Conservation (phyloP, 2,888 invertebrate genomes). For the Rutpela maculata region DNA sequence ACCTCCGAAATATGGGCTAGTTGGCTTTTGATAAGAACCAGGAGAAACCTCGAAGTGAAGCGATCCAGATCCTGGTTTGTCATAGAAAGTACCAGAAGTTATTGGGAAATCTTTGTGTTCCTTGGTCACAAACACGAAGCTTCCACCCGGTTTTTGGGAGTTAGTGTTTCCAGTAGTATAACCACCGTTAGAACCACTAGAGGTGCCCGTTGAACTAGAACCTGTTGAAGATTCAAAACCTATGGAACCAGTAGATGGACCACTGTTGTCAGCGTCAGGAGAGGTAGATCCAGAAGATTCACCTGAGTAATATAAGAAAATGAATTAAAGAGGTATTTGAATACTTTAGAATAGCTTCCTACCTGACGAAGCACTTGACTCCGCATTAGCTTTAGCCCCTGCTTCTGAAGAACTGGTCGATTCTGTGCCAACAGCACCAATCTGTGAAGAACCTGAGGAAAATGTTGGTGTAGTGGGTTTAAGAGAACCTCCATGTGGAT, state of each 20-base stretch:
- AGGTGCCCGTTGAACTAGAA: slow-evolving; percentile 13
- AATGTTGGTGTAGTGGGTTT: background rate
- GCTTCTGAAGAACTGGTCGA: slow-evolving; percentile 12
- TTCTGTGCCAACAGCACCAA: slow-evolving; percentile 5
- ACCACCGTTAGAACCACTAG: background rate
- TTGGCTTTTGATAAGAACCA: background rate
- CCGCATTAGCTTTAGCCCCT: slow-evolving; percentile 21
- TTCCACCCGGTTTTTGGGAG: slow-evolving; percentile 2
- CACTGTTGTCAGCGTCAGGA: background rate
- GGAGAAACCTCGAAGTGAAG: background rate
- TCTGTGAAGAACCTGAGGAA: background rate
- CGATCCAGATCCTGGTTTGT: slow-evolving; percentile 16
- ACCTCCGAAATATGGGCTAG: background rate
- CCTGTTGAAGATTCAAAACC: background rate
- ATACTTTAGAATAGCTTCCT: background rate
- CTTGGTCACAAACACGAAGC: slow-evolving; percentile 31
- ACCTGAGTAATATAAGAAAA: slow-evolving; percentile 1
- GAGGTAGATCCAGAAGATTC: slow-evolving; percentile 9
- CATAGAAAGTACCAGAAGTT: slow-evolving; percentile 12
- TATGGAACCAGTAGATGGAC: background rate
- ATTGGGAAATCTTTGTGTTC: slow-evolving; percentile 19
- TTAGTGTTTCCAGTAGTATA: background rate
- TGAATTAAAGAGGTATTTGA: background rate
- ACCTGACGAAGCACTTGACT: slow-evolving; percentile 11
- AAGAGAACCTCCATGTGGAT: too few relatives aligned